Conservation (phyloP, 2,888 invertebrate species). For the Leucoma salicis region DNA sequence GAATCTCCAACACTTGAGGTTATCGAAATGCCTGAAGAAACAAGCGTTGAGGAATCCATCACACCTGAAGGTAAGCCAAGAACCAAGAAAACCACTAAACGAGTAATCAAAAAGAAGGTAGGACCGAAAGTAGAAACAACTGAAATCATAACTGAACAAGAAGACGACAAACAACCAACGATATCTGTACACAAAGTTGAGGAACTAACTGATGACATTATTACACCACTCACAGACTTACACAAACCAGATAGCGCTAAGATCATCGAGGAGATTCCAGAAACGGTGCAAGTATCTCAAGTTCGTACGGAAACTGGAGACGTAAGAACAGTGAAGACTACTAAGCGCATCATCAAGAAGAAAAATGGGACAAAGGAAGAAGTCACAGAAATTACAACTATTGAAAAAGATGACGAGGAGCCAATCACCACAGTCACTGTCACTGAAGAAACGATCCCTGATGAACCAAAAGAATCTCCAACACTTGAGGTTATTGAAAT, state of each 20-base stretch:
- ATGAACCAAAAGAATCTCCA: slow-evolving; percentile 8
- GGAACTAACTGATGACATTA: slow-evolving; percentile 8
- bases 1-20: slow-evolving; percentile 10
- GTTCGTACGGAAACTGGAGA: slow-evolving; percentile 34
- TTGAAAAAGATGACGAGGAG: slow-evolving; percentile 29
- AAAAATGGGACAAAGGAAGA: slow-evolving; percentile 35
- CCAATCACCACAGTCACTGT: slow-evolving; percentile 19
- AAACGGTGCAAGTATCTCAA: slow-evolving; percentile 54
- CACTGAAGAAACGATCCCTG: slow-evolving; percentile 3
- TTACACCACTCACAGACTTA: slow-evolving; percentile 6
- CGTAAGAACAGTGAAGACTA: slow-evolving; percentile 18
- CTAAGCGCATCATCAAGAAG: slow-evolving; percentile 26
- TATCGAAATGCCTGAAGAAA: slow-evolving; percentile 38
- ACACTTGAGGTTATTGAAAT: slow-evolving; percentile 40
- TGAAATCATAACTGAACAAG: slow-evolving; percentile 31
- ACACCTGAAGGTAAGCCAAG: slow-evolving; percentile 44
- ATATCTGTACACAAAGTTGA: slow-evolving; percentile 6
- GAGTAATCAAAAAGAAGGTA: slow-evolving; percentile 22
- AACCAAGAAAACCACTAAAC: slow-evolving; percentile 23
- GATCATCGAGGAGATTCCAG: slow-evolving; percentile 35
- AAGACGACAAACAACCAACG: slow-evolving; percentile 14
- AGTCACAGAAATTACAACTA: slow-evolving; percentile 23
- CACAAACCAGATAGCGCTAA: slow-evolving; percentile 1
- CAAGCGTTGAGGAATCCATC: slow-evolving; percentile 22
- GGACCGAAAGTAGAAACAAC: slow-evolving; percentile 21